Percentiles rank a stretch among this genome's conserved stretches.
phyloP scores from a whole-genome alignment of 2,888 invertebrate genomes.

The Nephrocerus scutellatus region DNA sequence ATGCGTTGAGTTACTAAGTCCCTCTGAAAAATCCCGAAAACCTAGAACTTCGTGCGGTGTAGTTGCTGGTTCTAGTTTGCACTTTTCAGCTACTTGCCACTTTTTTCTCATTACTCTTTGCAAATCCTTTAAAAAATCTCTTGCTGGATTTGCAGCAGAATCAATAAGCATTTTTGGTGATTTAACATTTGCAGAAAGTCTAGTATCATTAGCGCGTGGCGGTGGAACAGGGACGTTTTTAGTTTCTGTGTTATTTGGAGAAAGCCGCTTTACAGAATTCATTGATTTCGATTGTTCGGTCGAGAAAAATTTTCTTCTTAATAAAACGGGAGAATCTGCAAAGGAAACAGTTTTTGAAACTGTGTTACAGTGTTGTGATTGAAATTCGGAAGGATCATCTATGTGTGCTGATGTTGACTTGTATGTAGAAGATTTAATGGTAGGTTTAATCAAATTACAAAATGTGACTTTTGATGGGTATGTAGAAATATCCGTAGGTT shows the following conservation, averaged over 20 bases:
- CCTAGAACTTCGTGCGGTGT: constrained; percentile 88
- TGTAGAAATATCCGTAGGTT: constrained; percentile 17
- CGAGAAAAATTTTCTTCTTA: constrained; percentile 48
- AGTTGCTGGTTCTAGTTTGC: constrained; percentile 78
- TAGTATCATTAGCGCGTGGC: constrained; percentile 66
- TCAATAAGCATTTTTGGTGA: constrained; percentile 72
- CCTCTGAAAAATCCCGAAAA: constrained; percentile 70
- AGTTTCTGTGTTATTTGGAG: neutral
- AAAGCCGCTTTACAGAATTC: constrained; percentile 27
- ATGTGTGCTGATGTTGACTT: constrained; percentile 47
- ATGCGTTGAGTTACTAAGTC: constrained; percentile 34
- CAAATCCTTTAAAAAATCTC: constrained; percentile 78
- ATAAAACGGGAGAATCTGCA: constrained; percentile 46
- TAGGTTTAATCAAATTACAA: constrained; percentile 28
- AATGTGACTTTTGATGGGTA: constrained; percentile 17
- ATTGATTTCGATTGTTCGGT: constrained; percentile 32
- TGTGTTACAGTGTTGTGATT: constrained; percentile 23
- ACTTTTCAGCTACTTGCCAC: constrained; percentile 89
- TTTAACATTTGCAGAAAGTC: constrained; percentile 61
- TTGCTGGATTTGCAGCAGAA: constrained; percentile 65
- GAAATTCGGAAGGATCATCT: constrained; percentile 23
- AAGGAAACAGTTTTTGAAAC: constrained; percentile 43
- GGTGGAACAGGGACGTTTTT: constrained; percentile 58
- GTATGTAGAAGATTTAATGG: constrained; percentile 43
- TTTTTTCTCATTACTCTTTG: constrained; percentile 90